Evolutionary conservation across 2,888 invertebrate genomes (phyloP).

Genomic region (Cepaea hortensis): DNA sequence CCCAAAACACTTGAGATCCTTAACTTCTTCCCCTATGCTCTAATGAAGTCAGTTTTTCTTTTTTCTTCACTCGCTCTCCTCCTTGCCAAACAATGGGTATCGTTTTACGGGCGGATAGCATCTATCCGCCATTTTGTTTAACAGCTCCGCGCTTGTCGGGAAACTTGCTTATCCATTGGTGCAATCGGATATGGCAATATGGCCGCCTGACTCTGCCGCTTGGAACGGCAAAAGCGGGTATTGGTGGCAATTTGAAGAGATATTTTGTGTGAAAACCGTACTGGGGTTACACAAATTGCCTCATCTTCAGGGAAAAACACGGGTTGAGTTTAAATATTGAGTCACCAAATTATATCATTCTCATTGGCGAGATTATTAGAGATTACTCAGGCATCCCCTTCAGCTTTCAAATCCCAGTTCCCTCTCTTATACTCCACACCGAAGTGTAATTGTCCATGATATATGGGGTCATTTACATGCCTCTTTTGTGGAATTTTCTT

Average conservation of each 20-base stretch:
- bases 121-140: conserved; percentile 41
- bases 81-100: conserved; percentile 16
- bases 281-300: neutral
- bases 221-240: neutral
- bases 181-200: conserved; percentile 43
- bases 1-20: conserved; percentile 6
- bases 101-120: conserved; percentile 14
- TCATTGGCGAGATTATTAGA: too few species aligned
- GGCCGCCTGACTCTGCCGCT: neutral
- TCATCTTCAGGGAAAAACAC: too few species aligned
- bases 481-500: too few species aligned
- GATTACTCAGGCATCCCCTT: too few species aligned
- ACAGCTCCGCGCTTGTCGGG: neutral
- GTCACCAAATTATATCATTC: neutral
- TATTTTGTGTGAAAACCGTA: neutral
- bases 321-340: neutral
- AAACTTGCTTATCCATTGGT: conserved; percentile 10
- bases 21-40: neutral
- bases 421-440: too few species aligned
- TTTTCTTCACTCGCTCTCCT: too few species aligned
- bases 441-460: too few species aligned
- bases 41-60: conserved; percentile 35
- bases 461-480: too few species aligned
- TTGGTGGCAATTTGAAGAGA: neutral
- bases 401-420: too few species aligned